Evolutionary conservation across 2,888 invertebrate species (phyloP).

Genomic region (Agonopterix alstromeriana): DNA sequence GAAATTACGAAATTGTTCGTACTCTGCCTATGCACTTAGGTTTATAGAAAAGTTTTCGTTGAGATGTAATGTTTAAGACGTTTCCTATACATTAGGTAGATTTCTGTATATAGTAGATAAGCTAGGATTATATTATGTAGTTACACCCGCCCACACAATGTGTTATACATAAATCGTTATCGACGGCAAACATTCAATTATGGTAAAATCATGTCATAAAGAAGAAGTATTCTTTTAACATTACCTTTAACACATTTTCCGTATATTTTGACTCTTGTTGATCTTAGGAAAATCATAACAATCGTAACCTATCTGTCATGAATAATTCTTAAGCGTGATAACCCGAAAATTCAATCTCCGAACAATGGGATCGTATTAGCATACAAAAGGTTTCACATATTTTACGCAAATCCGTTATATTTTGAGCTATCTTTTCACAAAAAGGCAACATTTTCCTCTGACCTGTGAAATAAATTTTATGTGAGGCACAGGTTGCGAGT

Average conservation of each 20-base stretch:
- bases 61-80: no score
- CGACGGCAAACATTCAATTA: no score
- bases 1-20: no score
- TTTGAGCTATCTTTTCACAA: slow-evolving; percentile 68
- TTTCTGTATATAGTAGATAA: no score
- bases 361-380: slow-evolving; percentile 74
- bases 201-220: no score
- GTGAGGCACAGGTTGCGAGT: slow-evolving; percentile 29
- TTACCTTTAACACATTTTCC: neutral
- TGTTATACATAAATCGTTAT: no score
- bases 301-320: slow-evolving; percentile 59
- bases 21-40: no score
- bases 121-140: no score
- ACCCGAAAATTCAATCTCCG: slow-evolving; percentile 74
- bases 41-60: no score
- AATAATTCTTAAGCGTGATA: slow-evolving; percentile 70
- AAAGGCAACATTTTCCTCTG: slow-evolving; percentile 57
- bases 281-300: slow-evolving; percentile 41
- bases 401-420: slow-evolving; percentile 73
- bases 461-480: slow-evolving; percentile 60
- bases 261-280: slow-evolving; percentile 13
- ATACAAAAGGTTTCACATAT: slow-evolving; percentile 76
- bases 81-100: no score
- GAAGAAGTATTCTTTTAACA: no score
- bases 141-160: no score